Base-by-base conservation (phyloP, 2,888 invertebrate genomes). In the Platypus cylindrus region DNA sequence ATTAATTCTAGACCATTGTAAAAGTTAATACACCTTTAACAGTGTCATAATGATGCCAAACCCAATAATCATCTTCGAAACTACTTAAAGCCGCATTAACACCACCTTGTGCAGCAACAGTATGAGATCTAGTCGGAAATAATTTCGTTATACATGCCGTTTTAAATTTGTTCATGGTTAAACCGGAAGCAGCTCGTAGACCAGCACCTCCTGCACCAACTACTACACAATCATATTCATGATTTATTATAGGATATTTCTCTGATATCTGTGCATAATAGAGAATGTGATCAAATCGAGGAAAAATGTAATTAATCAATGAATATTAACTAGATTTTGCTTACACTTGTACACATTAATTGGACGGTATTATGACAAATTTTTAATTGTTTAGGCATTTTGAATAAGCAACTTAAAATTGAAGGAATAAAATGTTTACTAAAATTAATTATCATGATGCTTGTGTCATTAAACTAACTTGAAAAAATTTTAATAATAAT, bases 171-270 rank as follows among this genome's bases (percentile, higher is more conserved):
- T 75, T 70, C 47, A 73, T 70, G 1, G 78, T 76, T 22, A 82
- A 62, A 28, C 80, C 79, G 55, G 77, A 76, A 1, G 81, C 78
- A 7, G 80, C 78, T 34, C 81, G 64, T 5, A 82, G 64, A 14
- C 82, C 82, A 22, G 80, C 78, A 14, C 82, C 82, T 37, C 82
- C 81, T 26, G 79, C 82, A 23, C 82, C 82, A 32, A 82, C 77
- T 8, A 82, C 76, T 22, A 81, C 72, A 8, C 77, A 78, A 64
- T 83, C 81, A 51, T 68, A 74, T 5, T 64, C 63, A 50, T 78
- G 76, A 51, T 77, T 75, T 29, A 73, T 59, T 8, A 75, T 47
- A 13, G 43, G 34, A 32, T 47, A 44, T 35, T 45, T 48, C 31
- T 40, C 26, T 3, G 34, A 37, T 11, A 37, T 34, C 40, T 40